These are phyloP conservation scores for Caenorhabditis parvicauda DNA, from an alignment of 2,888 invertebrate species.

Conservation along the genomic window DNA sequence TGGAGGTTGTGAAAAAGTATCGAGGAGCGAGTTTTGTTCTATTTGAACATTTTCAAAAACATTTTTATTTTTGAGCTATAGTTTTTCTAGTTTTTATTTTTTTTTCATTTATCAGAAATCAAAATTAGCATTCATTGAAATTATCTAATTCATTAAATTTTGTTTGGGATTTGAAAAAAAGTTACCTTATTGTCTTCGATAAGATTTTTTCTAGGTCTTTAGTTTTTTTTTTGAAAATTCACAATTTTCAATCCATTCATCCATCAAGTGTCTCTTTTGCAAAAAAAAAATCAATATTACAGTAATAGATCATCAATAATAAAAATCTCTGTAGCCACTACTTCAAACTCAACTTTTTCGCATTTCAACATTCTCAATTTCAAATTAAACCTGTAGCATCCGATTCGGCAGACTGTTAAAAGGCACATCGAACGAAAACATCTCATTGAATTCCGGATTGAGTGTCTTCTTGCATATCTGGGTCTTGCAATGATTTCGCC, in stretches of 20 bases:
- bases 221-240: too few relatives aligned
- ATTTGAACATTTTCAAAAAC: too few relatives aligned
- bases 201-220: not conserved
- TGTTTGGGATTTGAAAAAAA: not conserved
- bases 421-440: conserved; percentile 78
- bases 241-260: too few relatives aligned
- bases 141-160: not conserved
- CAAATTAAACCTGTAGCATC: conserved; percentile 70
- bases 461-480: conserved; percentile 66
- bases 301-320: too few relatives aligned
- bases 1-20: not conserved
- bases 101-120: not conserved
- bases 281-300: too few relatives aligned
- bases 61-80: too few relatives aligned
- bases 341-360: too few relatives aligned
- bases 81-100: not conserved
- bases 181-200: not conserved
- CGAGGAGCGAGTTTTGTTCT: not conserved
- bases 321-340: too few relatives aligned
- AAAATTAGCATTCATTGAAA: not conserved
- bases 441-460: conserved; percentile 64
- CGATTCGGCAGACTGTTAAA: conserved; percentile 77
- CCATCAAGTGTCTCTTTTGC: too few relatives aligned
- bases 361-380: too few relatives aligned
- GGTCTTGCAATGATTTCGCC: conserved; percentile 82